Evolutionary conservation across 2,888 invertebrate genomes (phyloP).

Genomic region (Stenodema calcarata): DNA sequence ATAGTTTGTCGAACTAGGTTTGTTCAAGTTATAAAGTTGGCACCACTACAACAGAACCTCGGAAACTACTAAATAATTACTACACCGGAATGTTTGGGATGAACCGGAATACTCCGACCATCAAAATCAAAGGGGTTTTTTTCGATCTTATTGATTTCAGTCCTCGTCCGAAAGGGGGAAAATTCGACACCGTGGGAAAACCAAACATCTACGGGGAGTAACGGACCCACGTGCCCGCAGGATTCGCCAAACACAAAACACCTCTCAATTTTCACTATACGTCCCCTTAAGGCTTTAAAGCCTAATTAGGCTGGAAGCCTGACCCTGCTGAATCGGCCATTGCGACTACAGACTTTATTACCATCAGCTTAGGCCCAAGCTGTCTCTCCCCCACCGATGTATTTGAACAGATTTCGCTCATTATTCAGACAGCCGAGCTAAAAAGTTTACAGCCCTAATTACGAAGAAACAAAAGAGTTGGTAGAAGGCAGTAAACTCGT

Average conservation of each 20-base stretch:
- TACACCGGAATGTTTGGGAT: no score
- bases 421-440: neutral
- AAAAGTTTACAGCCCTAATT: neutral
- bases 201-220: neutral
- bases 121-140: neutral
- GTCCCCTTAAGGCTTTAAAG: neutral
- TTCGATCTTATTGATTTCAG: neutral
- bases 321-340: neutral
- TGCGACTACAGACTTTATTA: neutral
- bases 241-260: neutral
- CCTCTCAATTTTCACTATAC: neutral
- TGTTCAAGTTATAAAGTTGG: no score
- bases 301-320: neutral
- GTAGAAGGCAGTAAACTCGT: neutral
- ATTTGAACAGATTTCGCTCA: neutral
- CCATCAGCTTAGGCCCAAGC: neutral
- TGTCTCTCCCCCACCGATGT: neutral
- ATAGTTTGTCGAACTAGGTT: no score
- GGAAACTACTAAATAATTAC: no score
- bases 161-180: neutral
- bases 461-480: neutral
- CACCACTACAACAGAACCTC: no score
- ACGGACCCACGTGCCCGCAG: neutral
- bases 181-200: neutral
- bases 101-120: no score